Evolutionary conservation across 2,113 vertebrate genomes (phyloP).

Genomic region (Austrofundulus limnaeus): DNA sequence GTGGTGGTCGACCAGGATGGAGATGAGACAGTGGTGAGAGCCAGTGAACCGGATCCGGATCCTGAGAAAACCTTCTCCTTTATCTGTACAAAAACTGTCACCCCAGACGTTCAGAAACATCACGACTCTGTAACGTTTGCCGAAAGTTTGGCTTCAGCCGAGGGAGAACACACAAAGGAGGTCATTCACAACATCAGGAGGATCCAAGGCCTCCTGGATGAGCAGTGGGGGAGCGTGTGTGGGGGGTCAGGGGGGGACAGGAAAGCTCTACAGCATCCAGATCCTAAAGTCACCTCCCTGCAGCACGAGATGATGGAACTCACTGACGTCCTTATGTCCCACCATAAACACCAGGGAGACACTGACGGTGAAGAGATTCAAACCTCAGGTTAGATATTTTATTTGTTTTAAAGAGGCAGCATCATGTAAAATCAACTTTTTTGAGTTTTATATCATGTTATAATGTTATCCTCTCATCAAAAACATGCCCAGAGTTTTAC

Average conservation of each 20-base stretch:
- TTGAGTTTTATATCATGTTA: not conserved
- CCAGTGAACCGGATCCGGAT: slow-evolving; percentile 26
- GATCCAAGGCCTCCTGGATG: slow-evolving; percentile 88
- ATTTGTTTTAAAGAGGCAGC: not conserved
- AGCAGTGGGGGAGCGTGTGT: slow-evolving; percentile 92
- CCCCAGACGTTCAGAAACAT: slow-evolving; percentile 15
- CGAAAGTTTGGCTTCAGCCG: slow-evolving; percentile 23
- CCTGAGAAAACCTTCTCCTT: slow-evolving; percentile 6
- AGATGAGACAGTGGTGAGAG: slow-evolving; percentile 8
- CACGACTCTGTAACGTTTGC: not conserved
- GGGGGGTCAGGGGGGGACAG: slow-evolving; percentile 76
- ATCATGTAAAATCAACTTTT: not conserved
- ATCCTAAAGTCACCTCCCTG: slow-evolving; percentile 88
- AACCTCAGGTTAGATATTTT: slow-evolving; percentile 48
- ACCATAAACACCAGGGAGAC: slow-evolving; percentile 72
- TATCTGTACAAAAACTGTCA: not conserved
- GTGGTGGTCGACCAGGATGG: slow-evolving; percentile 43
- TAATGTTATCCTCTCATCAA: too few species aligned
- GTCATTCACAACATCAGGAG: slow-evolving; percentile 81
- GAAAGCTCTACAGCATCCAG: slow-evolving; percentile 79
- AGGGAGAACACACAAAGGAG: slow-evolving; percentile 62
- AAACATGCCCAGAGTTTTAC: too few species aligned
- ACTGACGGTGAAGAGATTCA: slow-evolving; percentile 28
- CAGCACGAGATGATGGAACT: slow-evolving; percentile 89
- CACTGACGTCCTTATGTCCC: slow-evolving; percentile 84